Evolutionary conservation across 2,113 vertebrate genomes (phyloP), one percentile per base, ranked within the genome.

Genomic region (Psammodynastes pulverulentus): DNA sequence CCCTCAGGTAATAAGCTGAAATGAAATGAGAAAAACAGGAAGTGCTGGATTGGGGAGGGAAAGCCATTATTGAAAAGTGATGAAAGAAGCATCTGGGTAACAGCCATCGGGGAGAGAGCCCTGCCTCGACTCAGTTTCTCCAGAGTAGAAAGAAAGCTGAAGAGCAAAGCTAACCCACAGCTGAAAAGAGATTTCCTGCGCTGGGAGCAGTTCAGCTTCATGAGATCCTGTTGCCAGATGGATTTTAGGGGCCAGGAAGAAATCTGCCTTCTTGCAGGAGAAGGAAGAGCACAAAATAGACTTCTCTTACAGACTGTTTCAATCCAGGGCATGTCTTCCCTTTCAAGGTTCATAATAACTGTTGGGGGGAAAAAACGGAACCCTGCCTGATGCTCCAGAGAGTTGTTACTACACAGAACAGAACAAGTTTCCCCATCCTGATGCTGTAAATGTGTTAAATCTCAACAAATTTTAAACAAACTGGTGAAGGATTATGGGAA

Each of bases 11-110:
- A 95, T 91, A 94, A 94, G 46, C 48, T 89, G 93, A 92, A 94
- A 93, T 96, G 92, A 95, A 96, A 96, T 95, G 91, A 95, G 84
- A 94, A 95, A 95, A 96, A 53, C 93, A 96, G 89, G 94, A 94
- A 94, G 94, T 93, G 96, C 95, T 86, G 94, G 95, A 95, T 93
- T 93, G 39, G 43, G 51, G 92, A 93, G 88, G 93, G 95, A 92
- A 53, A 95, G 93, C 94, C 95, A 95, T 88, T 10, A 84, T 96
- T 96, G 95, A 93, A 90, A 95, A 94, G 96, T 92, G 96, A 96
- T 93, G 96, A 97, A 92, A 96, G 96, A 96, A 95, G 88, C 91
- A 93, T 91, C 95, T 96, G 94, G 91, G 87, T 93, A 94, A 94
- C n/a, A 90, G 43, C 67, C 79, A 88, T 13, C 21, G 45, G 39